phyloP scores from a whole-genome alignment of 2,113 vertebrate genomes.

The Centrocercus urophasianus region DNA sequence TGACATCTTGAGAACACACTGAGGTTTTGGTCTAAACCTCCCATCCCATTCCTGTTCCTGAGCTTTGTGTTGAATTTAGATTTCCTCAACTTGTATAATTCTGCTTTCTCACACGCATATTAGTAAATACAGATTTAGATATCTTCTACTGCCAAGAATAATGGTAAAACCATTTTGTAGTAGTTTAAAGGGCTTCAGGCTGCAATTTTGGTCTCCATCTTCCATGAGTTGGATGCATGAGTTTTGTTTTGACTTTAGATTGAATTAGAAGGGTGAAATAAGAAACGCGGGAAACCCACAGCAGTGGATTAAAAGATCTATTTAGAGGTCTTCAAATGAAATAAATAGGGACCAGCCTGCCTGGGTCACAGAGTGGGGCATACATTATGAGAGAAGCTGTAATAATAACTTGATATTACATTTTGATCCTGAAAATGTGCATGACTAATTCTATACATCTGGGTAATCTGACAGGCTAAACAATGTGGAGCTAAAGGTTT shows the following conservation, averaged over 20 bases:
- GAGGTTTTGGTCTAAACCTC: not conserved
- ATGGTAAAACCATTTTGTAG: not conserved
- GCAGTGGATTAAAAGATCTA: not conserved
- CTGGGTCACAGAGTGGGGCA: not conserved
- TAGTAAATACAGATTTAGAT: not conserved
- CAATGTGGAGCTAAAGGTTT: not conserved
- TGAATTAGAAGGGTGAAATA: not conserved
- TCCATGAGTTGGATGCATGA: not conserved
- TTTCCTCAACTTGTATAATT: accelerated
- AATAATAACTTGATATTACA: not conserved
- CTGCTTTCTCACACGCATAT: not conserved
- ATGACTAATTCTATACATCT: not conserved
- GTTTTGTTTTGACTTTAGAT: not conserved
- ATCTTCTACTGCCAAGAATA: not conserved
- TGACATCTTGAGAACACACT: too few species aligned
- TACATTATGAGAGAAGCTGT: not conserved
- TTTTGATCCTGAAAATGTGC: not conserved
- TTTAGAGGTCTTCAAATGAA: not conserved
- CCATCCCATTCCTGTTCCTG: not conserved
- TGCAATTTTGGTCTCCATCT: not conserved
- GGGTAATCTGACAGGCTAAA: not conserved
- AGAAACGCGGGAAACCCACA: not conserved
- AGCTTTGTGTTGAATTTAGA: not conserved
- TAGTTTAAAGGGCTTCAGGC: not conserved
- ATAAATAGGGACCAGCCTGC: not conserved